phyloP scores from a whole-genome alignment of 2,797 vertebrate species.

The Acomys russatus region DNA sequence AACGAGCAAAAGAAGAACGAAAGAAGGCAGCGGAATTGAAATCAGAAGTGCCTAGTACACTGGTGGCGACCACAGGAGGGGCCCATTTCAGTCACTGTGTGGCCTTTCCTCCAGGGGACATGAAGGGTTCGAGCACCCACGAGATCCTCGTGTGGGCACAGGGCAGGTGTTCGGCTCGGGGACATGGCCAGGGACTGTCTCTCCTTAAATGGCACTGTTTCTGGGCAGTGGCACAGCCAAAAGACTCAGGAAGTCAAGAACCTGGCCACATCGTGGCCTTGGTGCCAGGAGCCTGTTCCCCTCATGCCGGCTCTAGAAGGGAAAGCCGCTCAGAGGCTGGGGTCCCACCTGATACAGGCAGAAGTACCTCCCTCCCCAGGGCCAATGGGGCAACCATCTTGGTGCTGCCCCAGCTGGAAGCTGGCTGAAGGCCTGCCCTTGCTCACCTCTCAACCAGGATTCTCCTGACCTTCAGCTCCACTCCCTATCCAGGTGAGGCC shows the following conservation, averaged over 20 bases:
- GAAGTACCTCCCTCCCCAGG: not conserved
- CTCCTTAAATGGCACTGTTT: not conserved
- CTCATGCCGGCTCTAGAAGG: rapidly evolving
- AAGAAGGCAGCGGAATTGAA: not conserved
- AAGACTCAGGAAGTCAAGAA: rapidly evolving
- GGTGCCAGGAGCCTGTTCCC: not conserved
- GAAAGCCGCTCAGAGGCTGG: rapidly evolving
- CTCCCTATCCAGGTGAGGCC: not conserved
- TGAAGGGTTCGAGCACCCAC: rapidly evolving
- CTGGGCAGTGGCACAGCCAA: rapidly evolving
- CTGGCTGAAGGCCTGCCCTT: not conserved
- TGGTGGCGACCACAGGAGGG: rapidly evolving
- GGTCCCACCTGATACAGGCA: not conserved
- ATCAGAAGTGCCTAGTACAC: not conserved
- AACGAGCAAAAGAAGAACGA: not conserved
- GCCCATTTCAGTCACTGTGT: not conserved
- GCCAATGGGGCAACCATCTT: slow-evolving; percentile 52
- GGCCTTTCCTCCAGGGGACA: not conserved
- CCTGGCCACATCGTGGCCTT: rapidly evolving
- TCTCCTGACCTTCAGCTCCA: not conserved
- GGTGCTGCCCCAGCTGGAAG: rapidly evolving
- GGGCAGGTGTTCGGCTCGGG: not conserved
- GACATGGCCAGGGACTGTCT: not conserved
- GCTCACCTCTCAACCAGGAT: not conserved
- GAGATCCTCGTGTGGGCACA: not conserved